Conservation (phyloP, 2,888 invertebrate species). For the Cerastis rubricosa region DNA sequence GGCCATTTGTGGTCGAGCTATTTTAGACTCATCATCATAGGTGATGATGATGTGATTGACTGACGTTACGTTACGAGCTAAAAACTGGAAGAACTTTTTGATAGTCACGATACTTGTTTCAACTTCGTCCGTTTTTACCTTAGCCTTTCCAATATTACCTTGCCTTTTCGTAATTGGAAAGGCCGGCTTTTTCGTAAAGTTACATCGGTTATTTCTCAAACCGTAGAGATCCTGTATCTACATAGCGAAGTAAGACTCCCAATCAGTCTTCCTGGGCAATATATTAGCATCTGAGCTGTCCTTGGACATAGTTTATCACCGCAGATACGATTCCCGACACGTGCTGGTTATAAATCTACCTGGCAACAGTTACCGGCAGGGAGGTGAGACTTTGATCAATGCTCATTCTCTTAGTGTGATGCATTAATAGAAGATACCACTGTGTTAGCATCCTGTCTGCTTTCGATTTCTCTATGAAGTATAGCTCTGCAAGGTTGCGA, state of each 20-base stretch:
- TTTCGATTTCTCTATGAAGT: background rate
- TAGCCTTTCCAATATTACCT: background rate
- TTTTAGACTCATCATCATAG: too few species aligned
- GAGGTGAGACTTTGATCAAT: conserved; percentile 55
- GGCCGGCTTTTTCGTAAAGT: background rate
- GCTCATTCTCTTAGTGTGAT: conserved; percentile 23
- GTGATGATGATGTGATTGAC: background rate
- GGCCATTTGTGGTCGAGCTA: too few species aligned
- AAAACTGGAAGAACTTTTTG: background rate
- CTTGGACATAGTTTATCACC: conserved; percentile 31
- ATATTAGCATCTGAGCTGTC: conserved; percentile 18
- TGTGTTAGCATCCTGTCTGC: background rate
- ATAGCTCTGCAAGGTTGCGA: background rate
- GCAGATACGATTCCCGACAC: conserved; percentile 27
- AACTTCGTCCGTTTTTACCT: background rate
- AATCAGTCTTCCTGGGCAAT: conserved; percentile 21
- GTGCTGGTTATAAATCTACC: conserved; percentile 48
- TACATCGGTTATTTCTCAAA: conserved; percentile 3
- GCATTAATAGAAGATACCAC: conserved; percentile 11
- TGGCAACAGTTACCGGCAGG: conserved; percentile 14
- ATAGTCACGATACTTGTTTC: background rate
- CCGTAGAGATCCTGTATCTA: background rate
- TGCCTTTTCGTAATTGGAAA: background rate
- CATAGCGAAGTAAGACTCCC: background rate
- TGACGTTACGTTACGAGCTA: background rate